These are phyloP conservation scores for Cotesia vestalis DNA, from an alignment of 1,140 invertebrate species.

Conservation along the genomic window DNA sequence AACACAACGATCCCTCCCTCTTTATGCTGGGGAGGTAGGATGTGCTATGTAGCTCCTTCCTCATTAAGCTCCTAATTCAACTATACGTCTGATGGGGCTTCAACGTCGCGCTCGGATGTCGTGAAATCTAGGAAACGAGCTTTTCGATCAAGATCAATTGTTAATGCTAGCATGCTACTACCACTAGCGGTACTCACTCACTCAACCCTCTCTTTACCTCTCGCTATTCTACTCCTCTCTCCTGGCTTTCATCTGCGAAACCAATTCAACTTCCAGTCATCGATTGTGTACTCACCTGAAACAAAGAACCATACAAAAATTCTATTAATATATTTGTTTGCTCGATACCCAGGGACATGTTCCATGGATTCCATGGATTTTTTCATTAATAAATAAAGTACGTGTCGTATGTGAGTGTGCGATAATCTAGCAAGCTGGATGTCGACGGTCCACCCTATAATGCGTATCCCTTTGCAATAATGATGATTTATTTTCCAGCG, in stretches of 20 bases:
- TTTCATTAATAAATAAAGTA: not conserved
- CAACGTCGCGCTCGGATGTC: slow-evolving; percentile 10
- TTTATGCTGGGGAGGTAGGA: not conserved
- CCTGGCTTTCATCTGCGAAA: not conserved
- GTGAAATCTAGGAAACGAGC: slow-evolving; percentile 62
- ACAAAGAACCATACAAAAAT: slow-evolving; percentile 28
- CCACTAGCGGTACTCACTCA: slow-evolving; percentile 52
- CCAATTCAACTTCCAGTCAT: no score
- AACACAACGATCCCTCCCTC: slow-evolving; percentile 33
- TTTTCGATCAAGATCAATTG: slow-evolving; percentile 65
- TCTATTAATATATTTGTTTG: not conserved
- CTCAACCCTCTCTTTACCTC: not conserved
- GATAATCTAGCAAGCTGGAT: slow-evolving; percentile 55
- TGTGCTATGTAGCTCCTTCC: slow-evolving; percentile 37
- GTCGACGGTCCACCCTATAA: slow-evolving; percentile 52
- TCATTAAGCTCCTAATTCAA: slow-evolving; percentile 42
- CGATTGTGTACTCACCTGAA: slow-evolving; percentile 35
- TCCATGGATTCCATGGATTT: not conserved
- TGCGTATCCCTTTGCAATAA: slow-evolving; percentile 61
- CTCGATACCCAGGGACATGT: not conserved
- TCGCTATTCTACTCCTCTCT: not conserved
- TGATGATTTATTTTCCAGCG: slow-evolving; percentile 65
- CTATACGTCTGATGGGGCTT: slow-evolving; percentile 33
- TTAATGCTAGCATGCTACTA: slow-evolving; percentile 45
- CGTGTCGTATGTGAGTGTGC: slow-evolving; percentile 20